These are phyloP conservation scores for Anguilla anguilla DNA, from an alignment of 2,797 vertebrate species.

Conservation along the genomic window DNA sequence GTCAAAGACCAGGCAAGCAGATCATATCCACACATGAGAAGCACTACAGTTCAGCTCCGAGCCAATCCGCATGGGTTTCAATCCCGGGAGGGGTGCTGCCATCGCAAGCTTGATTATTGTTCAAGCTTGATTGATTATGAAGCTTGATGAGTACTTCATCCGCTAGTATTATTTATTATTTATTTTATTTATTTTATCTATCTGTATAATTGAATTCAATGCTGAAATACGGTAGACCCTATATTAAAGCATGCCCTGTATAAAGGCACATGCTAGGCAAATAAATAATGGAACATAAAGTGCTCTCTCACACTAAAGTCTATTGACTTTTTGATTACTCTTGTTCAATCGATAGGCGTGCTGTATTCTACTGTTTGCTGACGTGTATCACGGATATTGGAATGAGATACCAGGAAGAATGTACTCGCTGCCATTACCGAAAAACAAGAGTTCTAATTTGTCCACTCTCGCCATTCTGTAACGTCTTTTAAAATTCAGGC, in stretches of 20 bases:
- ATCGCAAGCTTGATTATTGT: background rate
- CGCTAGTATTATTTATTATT: background rate
- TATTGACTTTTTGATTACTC: slow-evolving; percentile 3
- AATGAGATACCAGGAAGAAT: slow-evolving; percentile 15
- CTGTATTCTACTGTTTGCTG: slow-evolving; percentile 3
- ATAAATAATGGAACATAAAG: background rate
- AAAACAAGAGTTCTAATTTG: background rate
- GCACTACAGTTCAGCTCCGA: background rate
- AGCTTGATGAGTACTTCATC: background rate
- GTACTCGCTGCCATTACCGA: background rate
- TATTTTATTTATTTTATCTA: background rate
- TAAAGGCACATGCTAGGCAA: background rate
- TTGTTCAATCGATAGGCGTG: background rate
- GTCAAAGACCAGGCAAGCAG: background rate
- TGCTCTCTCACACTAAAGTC: slow-evolving; percentile 4
- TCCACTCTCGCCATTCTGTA: background rate
- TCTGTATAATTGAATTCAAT: background rate
- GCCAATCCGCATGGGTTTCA: background rate
- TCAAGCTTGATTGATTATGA: slow-evolving; percentile 2
- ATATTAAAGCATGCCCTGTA: background rate
- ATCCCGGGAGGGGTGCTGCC: background rate
- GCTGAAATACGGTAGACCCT: background rate
- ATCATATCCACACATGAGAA: background rate
- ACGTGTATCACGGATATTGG: slow-evolving; percentile 16
- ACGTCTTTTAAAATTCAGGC: background rate